These are phyloP conservation scores for Archaeoteleia sp. DNA, from an alignment of 2,888 invertebrate genomes.

Conservation along the genomic window DNA sequence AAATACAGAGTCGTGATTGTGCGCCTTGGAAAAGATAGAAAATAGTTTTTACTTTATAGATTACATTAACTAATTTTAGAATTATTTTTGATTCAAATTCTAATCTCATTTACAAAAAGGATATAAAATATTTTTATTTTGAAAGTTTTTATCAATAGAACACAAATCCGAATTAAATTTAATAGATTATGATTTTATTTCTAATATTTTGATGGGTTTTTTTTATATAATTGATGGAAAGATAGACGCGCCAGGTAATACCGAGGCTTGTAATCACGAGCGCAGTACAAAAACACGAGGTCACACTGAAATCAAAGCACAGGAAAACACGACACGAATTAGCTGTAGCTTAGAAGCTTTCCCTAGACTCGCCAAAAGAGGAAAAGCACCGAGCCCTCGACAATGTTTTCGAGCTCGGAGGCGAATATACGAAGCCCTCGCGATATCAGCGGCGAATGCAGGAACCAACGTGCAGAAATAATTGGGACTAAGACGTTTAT, in stretches of 20 bases:
- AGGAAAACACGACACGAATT: constrained; percentile 8
- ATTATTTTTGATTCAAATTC: too few species aligned
- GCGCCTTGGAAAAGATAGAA: constrained; percentile 9
- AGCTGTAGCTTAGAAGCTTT: constrained; percentile 18
- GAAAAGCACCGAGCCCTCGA: background rate
- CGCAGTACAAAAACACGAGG: constrained; percentile 4
- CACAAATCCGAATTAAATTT: background rate
- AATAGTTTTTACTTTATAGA: too few species aligned
- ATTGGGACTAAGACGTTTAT: constrained; percentile 26
- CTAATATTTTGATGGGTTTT: too few species aligned
- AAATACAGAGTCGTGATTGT: constrained; percentile 32
- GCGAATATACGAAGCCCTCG: constrained; percentile 28
- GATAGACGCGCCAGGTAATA: too few species aligned
- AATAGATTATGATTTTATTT: too few species aligned
- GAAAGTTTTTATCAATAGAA: too few species aligned
- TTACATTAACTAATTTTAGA: too few species aligned
- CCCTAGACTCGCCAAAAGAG: background rate
- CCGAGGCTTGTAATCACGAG: constrained; percentile 14
- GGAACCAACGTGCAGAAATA: constrained; percentile 53
- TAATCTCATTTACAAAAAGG: too few species aligned
- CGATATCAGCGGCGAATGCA: constrained; percentile 43
- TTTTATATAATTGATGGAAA: too few species aligned
- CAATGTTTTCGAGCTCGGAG: background rate
- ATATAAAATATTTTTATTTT: too few species aligned
- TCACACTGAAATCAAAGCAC: constrained; percentile 19